Evolutionary conservation across 2,888 invertebrate genomes (phyloP).

Genomic region (Drosophila kanekoi): DNA sequence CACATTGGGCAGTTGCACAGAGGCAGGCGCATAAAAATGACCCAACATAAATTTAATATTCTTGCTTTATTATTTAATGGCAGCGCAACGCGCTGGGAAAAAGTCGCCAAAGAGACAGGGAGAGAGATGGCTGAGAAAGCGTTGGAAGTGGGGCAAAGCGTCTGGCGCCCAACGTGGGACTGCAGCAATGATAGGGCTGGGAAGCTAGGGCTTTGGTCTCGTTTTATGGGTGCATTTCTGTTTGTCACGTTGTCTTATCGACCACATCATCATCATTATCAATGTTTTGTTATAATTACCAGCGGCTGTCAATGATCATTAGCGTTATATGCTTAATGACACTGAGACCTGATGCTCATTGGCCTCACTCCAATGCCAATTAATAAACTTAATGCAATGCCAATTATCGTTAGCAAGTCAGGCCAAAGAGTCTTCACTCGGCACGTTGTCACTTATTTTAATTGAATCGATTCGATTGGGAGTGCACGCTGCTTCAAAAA

Average conservation of each 20-base stretch:
- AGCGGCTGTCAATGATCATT: conserved; percentile 49
- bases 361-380: conserved; percentile 40
- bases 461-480: conserved; percentile 61
- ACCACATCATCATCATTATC: conserved; percentile 24
- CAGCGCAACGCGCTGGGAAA: conserved; percentile 45
- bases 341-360: conserved; percentile 7
- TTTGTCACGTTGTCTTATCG: conserved; percentile 33
- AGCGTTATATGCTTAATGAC: conserved; percentile 21
- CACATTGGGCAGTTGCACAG: conserved; percentile 7
- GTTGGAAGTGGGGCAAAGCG: too few species aligned
- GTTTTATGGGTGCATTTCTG: conserved; percentile 23
- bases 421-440: conserved; percentile 23
- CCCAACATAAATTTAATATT: conserved; percentile 82
- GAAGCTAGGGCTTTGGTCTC: conserved; percentile 5
- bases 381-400: conserved; percentile 77
- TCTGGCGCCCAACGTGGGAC: background rate
- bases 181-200: conserved; percentile 7
- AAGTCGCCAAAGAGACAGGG: background rate
- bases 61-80: conserved; percentile 82
- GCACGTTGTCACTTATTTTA: conserved; percentile 75
- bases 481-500: conserved; percentile 15
- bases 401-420: conserved; percentile 71
- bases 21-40: conserved; percentile 75
- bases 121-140: background rate
- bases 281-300: conserved; percentile 39